Conservation (phyloP, 2,797 vertebrate species). For the Denticeps clupeoides region DNA sequence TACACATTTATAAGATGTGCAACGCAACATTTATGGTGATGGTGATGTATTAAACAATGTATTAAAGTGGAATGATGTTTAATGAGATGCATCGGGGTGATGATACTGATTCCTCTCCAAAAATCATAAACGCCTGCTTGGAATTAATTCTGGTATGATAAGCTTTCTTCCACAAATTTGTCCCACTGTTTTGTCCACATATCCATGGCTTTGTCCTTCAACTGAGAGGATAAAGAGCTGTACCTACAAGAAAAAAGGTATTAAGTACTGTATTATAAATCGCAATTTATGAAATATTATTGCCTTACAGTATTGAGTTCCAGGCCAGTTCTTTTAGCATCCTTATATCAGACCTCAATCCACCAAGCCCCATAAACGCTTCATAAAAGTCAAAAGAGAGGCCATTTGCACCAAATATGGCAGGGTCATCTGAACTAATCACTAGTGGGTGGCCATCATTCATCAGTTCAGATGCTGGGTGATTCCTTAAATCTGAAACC, state of each 20-base stretch:
- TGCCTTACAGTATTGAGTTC: conserved; percentile 57
- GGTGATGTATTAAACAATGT: too few species aligned
- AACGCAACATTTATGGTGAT: too few species aligned
- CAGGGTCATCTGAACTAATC: conserved; percentile 79
- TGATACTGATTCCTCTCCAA: too few species aligned
- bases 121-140: too few species aligned
- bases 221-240: conserved; percentile 53
- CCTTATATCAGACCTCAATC: conserved; percentile 60
- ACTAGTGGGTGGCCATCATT: conserved; percentile 73
- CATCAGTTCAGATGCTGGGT: conserved; percentile 72
- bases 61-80: too few species aligned
- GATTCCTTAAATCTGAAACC: conserved; percentile 72
- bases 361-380: conserved; percentile 77
- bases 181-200: conserved; percentile 74
- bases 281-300: background rate
- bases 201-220: conserved; percentile 49
- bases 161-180: conserved; percentile 62
- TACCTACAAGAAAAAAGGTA: conserved; percentile 58
- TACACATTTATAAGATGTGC: too few species aligned
- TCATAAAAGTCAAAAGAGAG: conserved; percentile 86
- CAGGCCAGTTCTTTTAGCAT: conserved; percentile 77
- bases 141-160: conserved; percentile 4
- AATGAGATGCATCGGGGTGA: too few species aligned
- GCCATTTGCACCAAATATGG: conserved; percentile 68
- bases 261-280: background rate